A percentile compares a stretch with the other conserved stretches of the same genome.
Evolutionary conservation across 2,888 invertebrate genomes (phyloP).

Genomic region (Lomographa bimaculata): DNA sequence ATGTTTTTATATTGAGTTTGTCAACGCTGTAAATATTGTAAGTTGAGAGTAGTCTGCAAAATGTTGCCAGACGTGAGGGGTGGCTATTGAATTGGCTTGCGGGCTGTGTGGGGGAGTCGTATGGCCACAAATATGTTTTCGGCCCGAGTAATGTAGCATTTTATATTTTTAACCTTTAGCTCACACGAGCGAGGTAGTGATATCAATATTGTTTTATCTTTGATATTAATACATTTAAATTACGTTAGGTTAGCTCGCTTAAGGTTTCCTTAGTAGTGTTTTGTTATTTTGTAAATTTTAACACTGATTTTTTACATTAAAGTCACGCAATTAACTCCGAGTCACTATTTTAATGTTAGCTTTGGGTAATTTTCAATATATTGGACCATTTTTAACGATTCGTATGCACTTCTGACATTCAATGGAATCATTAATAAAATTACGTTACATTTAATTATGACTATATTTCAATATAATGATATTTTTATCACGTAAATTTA

Average conservation of each 20-base stretch:
- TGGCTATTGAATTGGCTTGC: constrained; percentile 50
- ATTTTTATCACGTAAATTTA: constrained; percentile 38
- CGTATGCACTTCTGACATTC: constrained; percentile 45
- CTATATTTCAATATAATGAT: no score
- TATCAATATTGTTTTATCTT: constrained; percentile 71
- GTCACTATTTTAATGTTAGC: constrained; percentile 55
- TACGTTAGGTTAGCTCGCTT: constrained; percentile 72
- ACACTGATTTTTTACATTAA: constrained; percentile 57
- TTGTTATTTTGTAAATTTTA: constrained; percentile 80
- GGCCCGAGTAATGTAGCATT: constrained; percentile 75
- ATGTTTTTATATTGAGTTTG: constrained; percentile 36
- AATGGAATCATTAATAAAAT: constrained; percentile 35
- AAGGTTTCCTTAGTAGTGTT: constrained; percentile 71
- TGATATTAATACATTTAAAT: constrained; percentile 71
- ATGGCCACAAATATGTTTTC: constrained; percentile 83
- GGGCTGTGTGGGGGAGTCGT: constrained; percentile 59
- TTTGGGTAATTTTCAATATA: constrained; percentile 53
- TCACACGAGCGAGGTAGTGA: constrained; percentile 58
- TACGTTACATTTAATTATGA: constrained; percentile 44
- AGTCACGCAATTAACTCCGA: constrained; percentile 69
- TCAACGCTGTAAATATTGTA: constrained; percentile 56
- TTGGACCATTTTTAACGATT: constrained; percentile 51
- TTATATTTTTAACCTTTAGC: constrained; percentile 54
- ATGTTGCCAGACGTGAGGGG: constrained; percentile 30
- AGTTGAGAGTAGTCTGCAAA: constrained; percentile 27